Evolutionary conservation across 2,888 invertebrate genomes (phyloP), one percentile per base, ranked within the genome.

Genomic region (Margaritifera margaritifera): DNA sequence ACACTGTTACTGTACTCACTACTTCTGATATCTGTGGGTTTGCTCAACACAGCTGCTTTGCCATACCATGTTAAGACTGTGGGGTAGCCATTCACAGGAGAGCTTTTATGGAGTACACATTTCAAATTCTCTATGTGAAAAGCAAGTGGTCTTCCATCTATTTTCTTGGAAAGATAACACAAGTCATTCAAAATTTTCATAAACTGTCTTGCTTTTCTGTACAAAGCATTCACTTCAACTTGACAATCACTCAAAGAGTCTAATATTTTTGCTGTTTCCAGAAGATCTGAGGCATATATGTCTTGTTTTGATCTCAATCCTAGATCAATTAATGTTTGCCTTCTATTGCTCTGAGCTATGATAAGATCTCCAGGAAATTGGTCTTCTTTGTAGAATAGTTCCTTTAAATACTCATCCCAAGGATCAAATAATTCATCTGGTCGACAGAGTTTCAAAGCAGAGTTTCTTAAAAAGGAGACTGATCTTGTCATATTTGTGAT

Each of bases 361-460:
- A 6, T n/a, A 50, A 24, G 18, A 42, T 66, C 66, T 19, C 20
- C 53, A n/a, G 73, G 73, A 69, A 76, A 73, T 24, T 42, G 11
- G 20, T 61, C 22, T 25, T 60, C 56, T 61, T 62, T 54, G 2
- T n/a, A 20, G 42, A 76, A 56, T 18, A 76, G 25, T 19, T 56
- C 50, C 53, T 24, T 51, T n/a, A 71, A 52, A 25, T 54, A 52
- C 0, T 55, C 56, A 24, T 71, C 65, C 20, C 58, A n/a, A 2
- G 69, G 67, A 58, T 76, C 71, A 61, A 65, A 76, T 20, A 76
- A 50, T 18, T 76, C 71, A 6, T 22, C 8, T 18, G 73, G 67
- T 62, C 24, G 54, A 31, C 24, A n/a, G 62, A n/a, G 6, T 61
- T 31, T 19, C 22, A 19, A 42, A 56, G 55, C 20, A 50, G 11